Conservation (phyloP, 2,888 invertebrate species). For the Agelastica alni region DNA sequence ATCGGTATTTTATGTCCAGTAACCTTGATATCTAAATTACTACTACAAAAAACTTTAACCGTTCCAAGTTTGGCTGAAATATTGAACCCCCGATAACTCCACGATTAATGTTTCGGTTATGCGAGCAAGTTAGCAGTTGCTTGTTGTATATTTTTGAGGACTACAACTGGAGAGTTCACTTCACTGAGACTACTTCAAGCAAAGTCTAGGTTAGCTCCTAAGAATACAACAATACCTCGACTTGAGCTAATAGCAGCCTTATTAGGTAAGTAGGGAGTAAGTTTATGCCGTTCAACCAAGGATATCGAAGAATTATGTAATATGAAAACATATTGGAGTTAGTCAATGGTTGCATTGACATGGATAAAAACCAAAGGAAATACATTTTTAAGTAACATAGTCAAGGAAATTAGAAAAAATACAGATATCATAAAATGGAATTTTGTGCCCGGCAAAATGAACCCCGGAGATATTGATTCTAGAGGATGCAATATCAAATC, state of each 20-base stretch:
- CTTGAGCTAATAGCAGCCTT: too few species aligned
- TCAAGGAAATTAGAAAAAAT: constrained; percentile 1
- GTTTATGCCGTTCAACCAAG: constrained; percentile 20
- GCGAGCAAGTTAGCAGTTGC: not conserved
- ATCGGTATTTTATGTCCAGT: constrained; percentile 24
- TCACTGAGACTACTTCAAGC: constrained; percentile 24
- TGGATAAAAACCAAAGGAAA: constrained; percentile 8
- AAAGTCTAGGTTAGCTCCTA: constrained; percentile 40
- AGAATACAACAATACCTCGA: constrained; percentile 38
- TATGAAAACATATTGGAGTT: constrained; percentile 10
- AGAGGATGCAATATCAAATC: not conserved
- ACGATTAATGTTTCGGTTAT: not conserved
- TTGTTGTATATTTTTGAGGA: not conserved
- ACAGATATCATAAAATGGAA: not conserved
- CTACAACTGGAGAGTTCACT: not conserved
- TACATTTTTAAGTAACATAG: constrained; percentile 8
- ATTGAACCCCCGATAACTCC: not conserved
- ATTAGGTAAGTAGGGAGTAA: too few species aligned
- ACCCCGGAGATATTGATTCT: constrained; percentile 4
- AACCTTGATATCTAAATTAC: constrained; percentile 23
- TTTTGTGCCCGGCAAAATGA: constrained; percentile 3
- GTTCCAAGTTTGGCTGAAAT: not conserved
- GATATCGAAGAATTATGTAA: not conserved
- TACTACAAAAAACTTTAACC: constrained; percentile 24
- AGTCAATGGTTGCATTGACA: constrained; percentile 8